phyloP scores from a whole-genome alignment of 1,140 invertebrate species.

The Bicyclus anynana region DNA sequence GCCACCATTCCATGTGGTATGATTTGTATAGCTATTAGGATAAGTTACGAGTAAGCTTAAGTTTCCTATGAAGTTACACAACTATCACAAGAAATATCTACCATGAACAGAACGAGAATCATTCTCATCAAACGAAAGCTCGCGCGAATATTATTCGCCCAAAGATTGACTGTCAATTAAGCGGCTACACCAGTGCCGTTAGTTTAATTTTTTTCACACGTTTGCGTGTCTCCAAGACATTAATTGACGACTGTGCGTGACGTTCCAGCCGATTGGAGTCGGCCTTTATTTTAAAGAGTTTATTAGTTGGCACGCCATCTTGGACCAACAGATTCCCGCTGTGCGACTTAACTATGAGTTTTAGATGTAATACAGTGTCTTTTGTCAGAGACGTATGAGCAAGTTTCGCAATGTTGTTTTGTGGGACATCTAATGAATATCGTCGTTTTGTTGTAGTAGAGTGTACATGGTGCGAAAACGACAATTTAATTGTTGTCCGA shows the following conservation, averaged over 20 bases:
- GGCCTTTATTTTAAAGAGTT: constrained; percentile 26
- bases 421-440: too few species aligned
- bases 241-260: constrained; percentile 49
- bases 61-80: too few species aligned
- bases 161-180: background rate
- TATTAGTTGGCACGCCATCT: constrained; percentile 20
- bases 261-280: constrained; percentile 48
- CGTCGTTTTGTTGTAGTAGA: too few species aligned
- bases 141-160: constrained; percentile 2
- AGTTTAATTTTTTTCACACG: constrained; percentile 18
- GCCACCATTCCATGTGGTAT: too few species aligned
- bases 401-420: too few species aligned
- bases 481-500: too few species aligned
- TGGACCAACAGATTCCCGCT: constrained; percentile 27
- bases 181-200: constrained; percentile 26
- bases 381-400: background rate
- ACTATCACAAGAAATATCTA: too few species aligned
- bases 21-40: too few species aligned
- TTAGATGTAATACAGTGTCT: background rate
- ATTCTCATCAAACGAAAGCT: too few species aligned
- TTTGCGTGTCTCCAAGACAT: constrained; percentile 47
- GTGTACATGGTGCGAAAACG: too few species aligned
- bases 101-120: too few species aligned
- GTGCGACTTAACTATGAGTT: background rate
- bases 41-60: too few species aligned